phyloP scores from a whole-genome alignment of 2,113 vertebrate species.

The Sus scrofa region T2T-Sscrofa CM000823.6:10361001-10361500 shows the following conservation, averaged over 20 bases:
- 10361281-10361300: not conserved
- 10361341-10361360: no score
- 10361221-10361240: not conserved
- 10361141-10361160: not conserved
- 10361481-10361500: no score
- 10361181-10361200: fast-evolving
- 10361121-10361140: not conserved
- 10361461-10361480: no score
- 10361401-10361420: no score
- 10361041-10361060: not conserved
- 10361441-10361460: no score
- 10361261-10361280: not conserved
- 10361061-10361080: not conserved
- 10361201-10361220: not conserved
- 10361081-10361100: not conserved
- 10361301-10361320: no score
- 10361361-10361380: no score
- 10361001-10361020: not conserved
- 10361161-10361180: not conserved
- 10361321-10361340: no score
- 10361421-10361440: no score
- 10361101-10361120: not conserved
- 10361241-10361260: not conserved
- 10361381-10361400: no score
- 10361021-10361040: not conserved